Evolutionary conservation across 2,888 invertebrate species (phyloP).

Genomic region (Lumbricus terrestris): DNA sequence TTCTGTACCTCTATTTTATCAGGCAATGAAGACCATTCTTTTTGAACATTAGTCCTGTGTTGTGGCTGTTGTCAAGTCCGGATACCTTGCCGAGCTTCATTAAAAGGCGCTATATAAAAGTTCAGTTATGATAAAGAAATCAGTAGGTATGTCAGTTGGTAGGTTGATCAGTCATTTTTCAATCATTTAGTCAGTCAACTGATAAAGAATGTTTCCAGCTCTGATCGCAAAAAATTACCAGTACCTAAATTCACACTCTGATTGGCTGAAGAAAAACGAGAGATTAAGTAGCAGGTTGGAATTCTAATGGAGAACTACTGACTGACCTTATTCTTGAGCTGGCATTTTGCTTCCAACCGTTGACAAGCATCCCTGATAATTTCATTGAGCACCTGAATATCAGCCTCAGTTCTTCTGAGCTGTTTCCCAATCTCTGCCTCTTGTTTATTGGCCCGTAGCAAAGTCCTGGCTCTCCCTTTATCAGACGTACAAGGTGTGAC

Average conservation of each 20-base stretch:
- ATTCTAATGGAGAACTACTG: not conserved
- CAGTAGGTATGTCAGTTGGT: not conserved
- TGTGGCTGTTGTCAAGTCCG: no score
- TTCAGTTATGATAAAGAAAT: not conserved
- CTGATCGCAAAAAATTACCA: not conserved
- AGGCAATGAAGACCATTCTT: no score
- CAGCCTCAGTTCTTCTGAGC: not conserved
- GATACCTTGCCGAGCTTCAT: no score
- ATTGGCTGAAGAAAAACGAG: not conserved
- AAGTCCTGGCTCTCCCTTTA: not conserved
- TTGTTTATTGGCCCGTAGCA: not conserved
- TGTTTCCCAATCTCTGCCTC: not conserved
- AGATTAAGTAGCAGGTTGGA: not conserved
- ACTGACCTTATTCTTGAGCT: not conserved
- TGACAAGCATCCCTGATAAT: conserved; percentile 8
- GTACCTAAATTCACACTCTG: not conserved
- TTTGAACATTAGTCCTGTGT: no score
- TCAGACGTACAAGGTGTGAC: not conserved
- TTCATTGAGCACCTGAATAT: conserved; percentile 12
- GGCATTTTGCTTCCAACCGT: not conserved
- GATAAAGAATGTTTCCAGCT: not conserved
- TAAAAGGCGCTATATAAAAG: no score
- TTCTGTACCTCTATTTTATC: no score
- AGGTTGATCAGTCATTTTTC: not conserved
- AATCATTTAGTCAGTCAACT: not conserved